These are phyloP conservation scores for Hypomesus transpacificus DNA, from an alignment of 2,113 vertebrate species.

Conservation along the genomic window DNA sequence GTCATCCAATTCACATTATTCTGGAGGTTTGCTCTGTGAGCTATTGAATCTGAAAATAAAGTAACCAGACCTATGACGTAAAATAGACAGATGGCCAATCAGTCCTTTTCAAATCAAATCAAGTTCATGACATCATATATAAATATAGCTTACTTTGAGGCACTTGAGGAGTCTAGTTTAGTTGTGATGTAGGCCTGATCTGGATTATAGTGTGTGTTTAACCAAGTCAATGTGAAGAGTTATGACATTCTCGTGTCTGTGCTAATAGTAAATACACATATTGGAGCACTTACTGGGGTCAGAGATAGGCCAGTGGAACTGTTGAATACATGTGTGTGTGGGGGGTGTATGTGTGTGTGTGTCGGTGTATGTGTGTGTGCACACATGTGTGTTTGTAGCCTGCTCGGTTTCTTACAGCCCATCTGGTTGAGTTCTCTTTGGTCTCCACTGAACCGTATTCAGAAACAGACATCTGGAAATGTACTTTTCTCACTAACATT, in stretches of 20 bases:
- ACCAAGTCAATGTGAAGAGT: neutral
- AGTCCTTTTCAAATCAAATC: too few relatives aligned
- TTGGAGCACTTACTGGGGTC: neutral
- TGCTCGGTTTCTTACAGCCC: slow-evolving; percentile 9
- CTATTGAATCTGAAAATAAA: too few relatives aligned
- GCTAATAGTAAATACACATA: neutral
- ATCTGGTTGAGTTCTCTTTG: neutral
- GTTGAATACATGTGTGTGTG: neutral
- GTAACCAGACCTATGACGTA: too few relatives aligned
- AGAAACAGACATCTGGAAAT: slow-evolving; percentile 47
- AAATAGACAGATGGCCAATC: too few relatives aligned
- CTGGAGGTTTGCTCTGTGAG: too few relatives aligned
- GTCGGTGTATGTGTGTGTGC: neutral
- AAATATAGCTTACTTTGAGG: neutral
- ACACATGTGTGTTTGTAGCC: neutral
- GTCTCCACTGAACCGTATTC: slow-evolving; percentile 26
- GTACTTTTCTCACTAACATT: slow-evolving; percentile 1
- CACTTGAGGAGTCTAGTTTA: neutral
- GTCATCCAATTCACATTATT: too few relatives aligned
- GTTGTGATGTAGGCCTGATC: neutral
- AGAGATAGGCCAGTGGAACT: neutral
- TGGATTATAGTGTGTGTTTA: neutral
- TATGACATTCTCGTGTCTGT: neutral
- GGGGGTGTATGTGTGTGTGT: neutral
- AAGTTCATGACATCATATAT: too few relatives aligned